A percentile compares a stretch with the other conserved stretches of the same genome.
phyloP scores from a whole-genome alignment of 1,140 invertebrate genomes.

The Drosophila athabasca region DNA sequence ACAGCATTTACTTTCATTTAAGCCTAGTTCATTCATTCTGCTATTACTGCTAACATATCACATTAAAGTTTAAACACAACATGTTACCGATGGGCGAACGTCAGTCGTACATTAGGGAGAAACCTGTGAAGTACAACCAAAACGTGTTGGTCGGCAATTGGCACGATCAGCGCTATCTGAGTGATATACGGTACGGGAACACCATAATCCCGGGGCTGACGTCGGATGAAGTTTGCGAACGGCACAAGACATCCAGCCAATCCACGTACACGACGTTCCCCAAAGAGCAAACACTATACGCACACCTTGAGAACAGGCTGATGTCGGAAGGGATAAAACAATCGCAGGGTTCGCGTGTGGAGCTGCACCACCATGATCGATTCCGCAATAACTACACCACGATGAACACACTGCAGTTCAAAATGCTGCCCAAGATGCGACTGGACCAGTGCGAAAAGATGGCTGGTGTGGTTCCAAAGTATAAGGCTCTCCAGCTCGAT shows the following conservation, averaged over 20 bases:
- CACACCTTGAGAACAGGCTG: background rate
- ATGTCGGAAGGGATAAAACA: slow-evolving; percentile 11
- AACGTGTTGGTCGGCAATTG: slow-evolving; percentile 36
- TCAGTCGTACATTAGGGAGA: slow-evolving; percentile 28
- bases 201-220: slow-evolving; percentile 35
- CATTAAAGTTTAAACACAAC: background rate
- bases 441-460: background rate
- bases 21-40: no score
- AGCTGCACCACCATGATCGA: slow-evolving; percentile 23
- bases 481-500: background rate
- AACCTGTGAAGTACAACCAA: slow-evolving; percentile 28
- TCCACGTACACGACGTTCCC: slow-evolving; percentile 15
- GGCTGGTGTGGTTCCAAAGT: background rate
- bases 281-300: background rate
- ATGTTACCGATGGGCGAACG: slow-evolving; percentile 16
- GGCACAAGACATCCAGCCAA: slow-evolving; percentile 24
- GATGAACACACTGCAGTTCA: slow-evolving; percentile 47
- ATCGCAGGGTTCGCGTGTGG: slow-evolving; percentile 1
- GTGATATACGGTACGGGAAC: slow-evolving; percentile 1
- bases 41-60: background rate
- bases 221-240: slow-evolving; percentile 16
- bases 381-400: slow-evolving; percentile 41
- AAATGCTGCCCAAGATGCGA: slow-evolving; percentile 26
- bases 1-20: no score
- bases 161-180: slow-evolving; percentile 5